phyloP scores from a whole-genome alignment of 1,140 invertebrate species.

The Trichonephila clavata region DNA sequence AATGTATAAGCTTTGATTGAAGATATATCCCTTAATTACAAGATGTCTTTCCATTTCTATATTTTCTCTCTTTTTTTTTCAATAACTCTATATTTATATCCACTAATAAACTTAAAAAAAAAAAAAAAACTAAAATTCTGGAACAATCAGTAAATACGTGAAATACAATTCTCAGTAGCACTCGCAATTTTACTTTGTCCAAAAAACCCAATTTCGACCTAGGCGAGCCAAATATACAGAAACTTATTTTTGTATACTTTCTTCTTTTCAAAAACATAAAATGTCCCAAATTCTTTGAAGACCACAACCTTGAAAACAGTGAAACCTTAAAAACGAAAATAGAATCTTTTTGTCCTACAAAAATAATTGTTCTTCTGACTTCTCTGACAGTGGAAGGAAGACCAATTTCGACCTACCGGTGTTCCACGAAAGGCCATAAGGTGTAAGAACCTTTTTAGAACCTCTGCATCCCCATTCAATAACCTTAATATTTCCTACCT shows the following conservation, averaged over 20 bases:
- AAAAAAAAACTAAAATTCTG: too few relatives aligned
- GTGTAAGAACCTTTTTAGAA: conserved; percentile 36
- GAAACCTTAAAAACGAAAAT: conserved; percentile 11
- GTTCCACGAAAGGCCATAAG: neutral
- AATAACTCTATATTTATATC: too few relatives aligned
- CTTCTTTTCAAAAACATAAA: neutral
- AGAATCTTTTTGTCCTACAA: neutral
- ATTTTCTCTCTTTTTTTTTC: too few relatives aligned
- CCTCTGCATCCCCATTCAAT: conserved; percentile 33
- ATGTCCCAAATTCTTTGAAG: neutral
- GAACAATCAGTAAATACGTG: too few relatives aligned
- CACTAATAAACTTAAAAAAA: too few relatives aligned
- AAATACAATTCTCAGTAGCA: too few relatives aligned
- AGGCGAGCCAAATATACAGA: too few relatives aligned
- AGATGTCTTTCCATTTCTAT: too few relatives aligned
- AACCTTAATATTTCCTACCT: conserved; percentile 55
- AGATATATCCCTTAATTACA: too few relatives aligned
- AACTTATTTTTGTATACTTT: neutral
- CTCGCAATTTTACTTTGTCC: too few relatives aligned
- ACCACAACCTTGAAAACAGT: neutral
- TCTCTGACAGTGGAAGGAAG: neutral
- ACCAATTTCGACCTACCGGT: neutral
- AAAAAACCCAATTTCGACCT: too few relatives aligned
- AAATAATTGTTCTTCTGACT: conserved; percentile 9
- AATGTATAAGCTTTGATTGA: too few relatives aligned